Percentiles rank a stretch among this genome's conserved stretches.
Conservation (phyloP, 2,888 invertebrate genomes). For the Monopis laevigella region DNA sequence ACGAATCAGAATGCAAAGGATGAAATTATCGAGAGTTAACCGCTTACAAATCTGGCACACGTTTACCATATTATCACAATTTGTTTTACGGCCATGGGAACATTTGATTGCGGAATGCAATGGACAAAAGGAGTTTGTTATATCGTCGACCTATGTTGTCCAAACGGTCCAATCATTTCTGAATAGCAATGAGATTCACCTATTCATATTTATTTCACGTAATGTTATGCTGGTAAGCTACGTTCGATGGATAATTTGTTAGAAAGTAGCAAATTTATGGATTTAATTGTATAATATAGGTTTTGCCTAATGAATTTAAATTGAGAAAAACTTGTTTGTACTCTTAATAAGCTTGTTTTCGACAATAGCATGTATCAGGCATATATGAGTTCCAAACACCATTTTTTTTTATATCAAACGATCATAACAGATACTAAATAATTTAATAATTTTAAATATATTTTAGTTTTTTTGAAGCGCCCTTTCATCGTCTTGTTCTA, state of each 20-base stretch:
- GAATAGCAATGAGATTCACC: slow-evolving; percentile 31
- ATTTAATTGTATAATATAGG: too few species aligned
- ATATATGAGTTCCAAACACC: too few species aligned
- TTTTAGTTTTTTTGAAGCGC: too few species aligned
- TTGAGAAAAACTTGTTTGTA: too few species aligned
- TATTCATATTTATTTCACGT: slow-evolving; percentile 23
- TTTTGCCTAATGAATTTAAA: too few species aligned
- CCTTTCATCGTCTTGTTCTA: too few species aligned
- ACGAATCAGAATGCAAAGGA: slow-evolving; percentile 41
- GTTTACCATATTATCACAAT: slow-evolving; percentile 40
- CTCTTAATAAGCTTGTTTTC: too few species aligned
- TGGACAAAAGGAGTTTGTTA: slow-evolving; percentile 23
- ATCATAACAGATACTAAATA: too few species aligned
- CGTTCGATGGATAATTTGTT: background rate
- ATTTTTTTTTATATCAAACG: too few species aligned
- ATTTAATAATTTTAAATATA: too few species aligned
- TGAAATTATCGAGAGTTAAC: slow-evolving; percentile 37
- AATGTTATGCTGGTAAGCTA: slow-evolving; percentile 15
- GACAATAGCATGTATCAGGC: too few species aligned
- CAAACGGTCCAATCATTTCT: slow-evolving; percentile 29
- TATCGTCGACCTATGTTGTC: slow-evolving; percentile 27
- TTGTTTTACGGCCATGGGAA: slow-evolving; percentile 42
- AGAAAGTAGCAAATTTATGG: too few species aligned
- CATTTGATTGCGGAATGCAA: slow-evolving; percentile 28
- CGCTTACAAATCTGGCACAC: slow-evolving; percentile 37